Percentiles rank a stretch among this genome's conserved stretches.
Evolutionary conservation across 2,113 vertebrate species (phyloP).

Genomic region (Equus quagga): DNA sequence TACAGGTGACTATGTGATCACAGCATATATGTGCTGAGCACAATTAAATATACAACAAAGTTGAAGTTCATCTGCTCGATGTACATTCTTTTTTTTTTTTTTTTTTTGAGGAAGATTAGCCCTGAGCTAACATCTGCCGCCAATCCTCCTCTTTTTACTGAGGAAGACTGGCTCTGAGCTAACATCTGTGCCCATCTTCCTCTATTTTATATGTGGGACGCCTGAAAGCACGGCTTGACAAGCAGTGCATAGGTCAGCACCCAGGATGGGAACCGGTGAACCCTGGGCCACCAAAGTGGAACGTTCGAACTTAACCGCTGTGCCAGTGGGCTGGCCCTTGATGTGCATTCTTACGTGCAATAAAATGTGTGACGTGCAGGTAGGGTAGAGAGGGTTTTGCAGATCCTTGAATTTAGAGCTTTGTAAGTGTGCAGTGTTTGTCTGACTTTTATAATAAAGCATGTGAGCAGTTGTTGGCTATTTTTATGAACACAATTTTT

Average conservation of each 20-base stretch:
- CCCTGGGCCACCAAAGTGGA: no score
- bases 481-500: not conserved
- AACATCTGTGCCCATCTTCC: no score
- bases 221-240: no score
- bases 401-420: slow-evolving; percentile 21
- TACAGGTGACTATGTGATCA: not conserved
- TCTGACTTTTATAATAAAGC: not conserved
- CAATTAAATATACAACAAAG: not conserved
- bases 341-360: not conserved
- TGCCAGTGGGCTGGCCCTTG: not conserved
- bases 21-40: not conserved
- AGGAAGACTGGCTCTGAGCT: no score
- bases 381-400: not conserved
- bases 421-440: not conserved
- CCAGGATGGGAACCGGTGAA: no score
- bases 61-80: not conserved
- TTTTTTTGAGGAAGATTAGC: no score
- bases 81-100: not conserved
- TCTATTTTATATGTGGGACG: no score
- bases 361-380: not conserved
- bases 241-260: no score
- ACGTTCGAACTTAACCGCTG: no score
- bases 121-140: no score
- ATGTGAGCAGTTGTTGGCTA: not conserved
- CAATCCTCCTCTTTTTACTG: no score